These are phyloP conservation scores for Drusus annulatus DNA, from an alignment of 1,140 invertebrate genomes.

Conservation along the genomic window DNA sequence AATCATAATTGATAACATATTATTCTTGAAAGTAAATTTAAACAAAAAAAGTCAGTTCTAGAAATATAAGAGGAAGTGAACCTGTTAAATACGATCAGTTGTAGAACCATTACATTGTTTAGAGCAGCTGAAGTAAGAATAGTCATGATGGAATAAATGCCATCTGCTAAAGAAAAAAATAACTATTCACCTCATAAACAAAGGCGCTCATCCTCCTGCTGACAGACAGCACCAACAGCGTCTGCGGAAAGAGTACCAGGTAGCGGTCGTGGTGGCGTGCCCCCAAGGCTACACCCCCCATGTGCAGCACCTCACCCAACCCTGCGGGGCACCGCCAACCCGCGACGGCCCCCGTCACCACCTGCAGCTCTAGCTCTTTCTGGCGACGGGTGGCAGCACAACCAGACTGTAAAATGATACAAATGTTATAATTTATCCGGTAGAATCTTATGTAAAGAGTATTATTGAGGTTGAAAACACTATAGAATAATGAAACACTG, in stretches of 20 bases:
- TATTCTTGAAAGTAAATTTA: too few species aligned
- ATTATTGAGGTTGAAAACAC: too few species aligned
- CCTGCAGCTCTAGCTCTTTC: slow-evolving; percentile 96
- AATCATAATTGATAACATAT: too few species aligned
- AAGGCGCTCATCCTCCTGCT: slow-evolving; percentile 94
- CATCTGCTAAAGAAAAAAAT: background rate
- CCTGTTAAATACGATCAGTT: too few species aligned
- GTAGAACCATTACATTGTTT: too few species aligned
- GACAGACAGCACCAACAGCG: slow-evolving; percentile 91
- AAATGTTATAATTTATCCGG: background rate
- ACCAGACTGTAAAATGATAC: slow-evolving; percentile 75
- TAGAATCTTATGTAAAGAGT: too few species aligned
- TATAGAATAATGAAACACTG: too few species aligned
- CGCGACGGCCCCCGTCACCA: slow-evolving; percentile 92
- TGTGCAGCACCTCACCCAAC: slow-evolving; percentile 86
- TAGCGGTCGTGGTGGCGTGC: slow-evolving; percentile 90
- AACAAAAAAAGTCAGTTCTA: too few species aligned
- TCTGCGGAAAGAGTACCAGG: slow-evolving; percentile 91
- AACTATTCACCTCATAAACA: slow-evolving; percentile 87
- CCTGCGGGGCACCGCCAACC: slow-evolving; percentile 92
- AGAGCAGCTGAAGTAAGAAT: too few species aligned
- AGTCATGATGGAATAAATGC: too few species aligned
- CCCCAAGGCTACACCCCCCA: slow-evolving; percentile 90
- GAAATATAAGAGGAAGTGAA: too few species aligned
- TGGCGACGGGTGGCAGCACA: slow-evolving; percentile 91